Percentiles rank a stretch among this genome's conserved stretches.
Evolutionary conservation across 2,888 invertebrate species (phyloP).

Genomic region (Itoplectis maculator): DNA sequence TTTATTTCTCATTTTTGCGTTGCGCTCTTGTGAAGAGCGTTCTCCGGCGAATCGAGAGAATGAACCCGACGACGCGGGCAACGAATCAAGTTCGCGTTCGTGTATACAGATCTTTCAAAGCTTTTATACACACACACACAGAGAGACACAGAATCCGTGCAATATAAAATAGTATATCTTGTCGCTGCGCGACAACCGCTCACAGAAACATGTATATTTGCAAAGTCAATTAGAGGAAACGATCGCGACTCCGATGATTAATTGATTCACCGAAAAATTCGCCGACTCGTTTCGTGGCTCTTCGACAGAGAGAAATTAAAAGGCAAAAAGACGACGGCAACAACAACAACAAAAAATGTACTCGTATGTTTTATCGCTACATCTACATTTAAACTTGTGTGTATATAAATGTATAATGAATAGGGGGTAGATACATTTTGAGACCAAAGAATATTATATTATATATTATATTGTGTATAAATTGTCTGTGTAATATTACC

Average conservation of each 20-base stretch:
- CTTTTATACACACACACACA: conserved; percentile 39
- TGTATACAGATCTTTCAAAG: conserved; percentile 39
- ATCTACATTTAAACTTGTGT: conserved; percentile 67
- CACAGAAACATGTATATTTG: conserved; percentile 42
- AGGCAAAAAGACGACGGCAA: not conserved
- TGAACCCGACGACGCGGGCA: conserved; percentile 4
- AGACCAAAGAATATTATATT: conserved; percentile 82
- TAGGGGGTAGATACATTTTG: conserved; percentile 73
- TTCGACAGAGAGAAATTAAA: conserved; percentile 15
- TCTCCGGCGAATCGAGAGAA: not conserved
- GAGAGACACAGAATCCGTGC: conserved; percentile 44
- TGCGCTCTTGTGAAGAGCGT: conserved; percentile 17
- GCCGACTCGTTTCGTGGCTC: conserved; percentile 9
- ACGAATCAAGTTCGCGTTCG: conserved; percentile 14
- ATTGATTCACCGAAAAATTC: not conserved
- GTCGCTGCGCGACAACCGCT: conserved; percentile 62
- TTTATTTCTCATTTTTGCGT: not conserved
- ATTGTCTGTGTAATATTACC: conserved; percentile 70
- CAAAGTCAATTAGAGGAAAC: conserved; percentile 42
- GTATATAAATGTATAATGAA: conserved; percentile 71
- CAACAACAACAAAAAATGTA: conserved; percentile 36
- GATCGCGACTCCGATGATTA: conserved; percentile 12
- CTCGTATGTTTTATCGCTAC: conserved; percentile 67
- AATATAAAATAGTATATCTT: conserved; percentile 52
- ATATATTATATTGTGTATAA: conserved; percentile 80